Base-by-base conservation (phyloP, 1,140 invertebrate genomes). In the Apolygus lucorum region DNA sequence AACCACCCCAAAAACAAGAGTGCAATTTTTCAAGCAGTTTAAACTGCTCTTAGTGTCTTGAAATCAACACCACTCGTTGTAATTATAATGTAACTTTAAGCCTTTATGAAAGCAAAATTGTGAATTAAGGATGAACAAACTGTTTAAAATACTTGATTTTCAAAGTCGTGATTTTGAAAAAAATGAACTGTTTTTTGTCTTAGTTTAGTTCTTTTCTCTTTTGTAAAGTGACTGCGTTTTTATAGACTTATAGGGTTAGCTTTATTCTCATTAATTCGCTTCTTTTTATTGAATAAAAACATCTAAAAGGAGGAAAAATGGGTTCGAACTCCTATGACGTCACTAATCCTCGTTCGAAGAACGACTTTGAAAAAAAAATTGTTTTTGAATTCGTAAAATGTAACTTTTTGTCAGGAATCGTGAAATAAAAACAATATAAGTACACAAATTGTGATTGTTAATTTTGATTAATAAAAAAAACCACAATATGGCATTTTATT, bases 191-290 rank as follows among this genome's bases (percentile, higher is more conserved):
- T 42, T 42, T 42, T 42, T 17, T 42, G 4, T 42, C 17, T 42
- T 4, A 42, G 8, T 17, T 59, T 59, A 4, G 54, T 59, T 22
- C 22, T 59, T 17, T 4, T 13, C 22, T 59, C 22, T 21, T 59
- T 24, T 13, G 22, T 59, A 59, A 59, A 59, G 11, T 59, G 54
- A 59, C 54, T 59, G 54, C 54, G 54, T 59, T 59, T n/a, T n/a
- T 59, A 59, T 59, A 59, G 54, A 59, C 54, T 59, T 59, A 59
- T 59, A 59, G 54, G 54, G 22, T 59, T 59, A 59, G 54, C 54
- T 11, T 59, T 8, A 59, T 59, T 11, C 22, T 24, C 8, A 17
- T 49, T 49, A 49, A 59, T 59, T 59, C 54, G 11, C 54, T 59
- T 59, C 22, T 42, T 42, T 42, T 8, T 8, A 8, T 42, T 42